These are phyloP conservation scores for Morinoia aosen DNA, from an alignment of 2,888 invertebrate genomes.

Conservation along the genomic window DNA sequence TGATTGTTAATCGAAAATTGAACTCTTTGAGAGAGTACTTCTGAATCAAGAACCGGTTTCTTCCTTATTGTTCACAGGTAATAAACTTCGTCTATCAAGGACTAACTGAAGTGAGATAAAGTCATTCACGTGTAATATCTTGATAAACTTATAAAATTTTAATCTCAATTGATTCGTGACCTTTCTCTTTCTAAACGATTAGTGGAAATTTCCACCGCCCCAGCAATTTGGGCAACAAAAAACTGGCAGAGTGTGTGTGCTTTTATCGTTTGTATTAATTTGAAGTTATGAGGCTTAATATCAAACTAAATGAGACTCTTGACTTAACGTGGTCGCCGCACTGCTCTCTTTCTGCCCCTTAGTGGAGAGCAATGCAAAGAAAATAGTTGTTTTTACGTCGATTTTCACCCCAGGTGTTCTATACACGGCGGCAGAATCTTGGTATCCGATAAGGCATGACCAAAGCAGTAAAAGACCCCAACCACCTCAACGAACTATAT, in stretches of 20 bases:
- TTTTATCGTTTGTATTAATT: not conserved
- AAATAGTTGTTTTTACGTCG: not conserved
- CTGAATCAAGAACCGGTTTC: not conserved
- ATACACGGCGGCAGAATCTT: not conserved
- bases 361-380: not conserved
- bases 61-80: not conserved
- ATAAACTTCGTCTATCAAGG: not conserved
- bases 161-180: not conserved
- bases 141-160: not conserved
- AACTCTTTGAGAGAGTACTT: not conserved
- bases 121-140: not conserved
- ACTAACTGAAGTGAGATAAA: not conserved
- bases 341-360: not conserved
- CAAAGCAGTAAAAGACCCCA: not conserved
- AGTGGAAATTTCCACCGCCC: conserved; percentile 40
- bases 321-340: not conserved
- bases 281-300: not conserved
- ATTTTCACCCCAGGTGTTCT: not conserved
- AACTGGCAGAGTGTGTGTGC: not conserved
- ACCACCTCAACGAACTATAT: not conserved
- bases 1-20: not conserved
- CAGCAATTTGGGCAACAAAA: not conserved
- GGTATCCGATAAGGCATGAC: not conserved
- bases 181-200: not conserved
- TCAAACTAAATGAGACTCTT: not conserved